Base-by-base conservation (phyloP, 1,140 invertebrate genomes). In the Holotrichia oblita region DNA sequence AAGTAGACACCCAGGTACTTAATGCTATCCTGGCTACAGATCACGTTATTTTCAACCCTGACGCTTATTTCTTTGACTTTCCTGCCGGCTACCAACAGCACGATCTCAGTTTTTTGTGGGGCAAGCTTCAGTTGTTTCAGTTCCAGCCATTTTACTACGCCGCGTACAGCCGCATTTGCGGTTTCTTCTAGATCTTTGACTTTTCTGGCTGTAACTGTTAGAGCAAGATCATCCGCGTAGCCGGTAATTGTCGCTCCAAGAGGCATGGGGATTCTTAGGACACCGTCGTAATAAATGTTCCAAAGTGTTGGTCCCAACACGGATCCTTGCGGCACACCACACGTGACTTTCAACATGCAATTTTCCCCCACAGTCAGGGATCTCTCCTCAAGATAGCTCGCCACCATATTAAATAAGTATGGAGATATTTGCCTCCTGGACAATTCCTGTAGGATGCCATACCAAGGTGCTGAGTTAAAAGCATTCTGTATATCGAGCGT, bases 381-480 rank as follows among this genome's bases (percentile, higher is more conserved):
- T 48, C 44, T 48, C 44, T 48, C 44, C 44, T 48, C 44, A 1
- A 48, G 44, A 48, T 48, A 48, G n/a, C 44, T 48, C 44, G 44
- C 44, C n/a, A 48, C 44, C 44, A 14, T 48, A 48, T 48, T 48
- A 17, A 48, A 48, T 6, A 48, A 48, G n/a, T 48, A 48, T 48
- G 44, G 44, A 48, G 44, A 48, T 48, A 48, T 34, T 48, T 48
- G 44, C 44, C 10, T 48, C 44, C n/a, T 48, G 44, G 44, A 48
- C 44, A 48, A 48, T 48, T 48, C n/a, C 44, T 48, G 2, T 48
- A 48, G 44, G 44, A 48, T 48, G 44, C 44, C 44, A 48, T 48
- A 3, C 44, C 44, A 48, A 48, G 27, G 27, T 34, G 27, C 27
- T 34, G 27, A 34, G 27, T 34, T 34, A 34, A 34, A 34, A 34